Evolutionary conservation across 30 jellyfish, hydroid and myxozoan genomes (phyloP), one percentile per base, ranked within the genome.

Genomic region (Chrysaora quinquecirrha): DNA sequence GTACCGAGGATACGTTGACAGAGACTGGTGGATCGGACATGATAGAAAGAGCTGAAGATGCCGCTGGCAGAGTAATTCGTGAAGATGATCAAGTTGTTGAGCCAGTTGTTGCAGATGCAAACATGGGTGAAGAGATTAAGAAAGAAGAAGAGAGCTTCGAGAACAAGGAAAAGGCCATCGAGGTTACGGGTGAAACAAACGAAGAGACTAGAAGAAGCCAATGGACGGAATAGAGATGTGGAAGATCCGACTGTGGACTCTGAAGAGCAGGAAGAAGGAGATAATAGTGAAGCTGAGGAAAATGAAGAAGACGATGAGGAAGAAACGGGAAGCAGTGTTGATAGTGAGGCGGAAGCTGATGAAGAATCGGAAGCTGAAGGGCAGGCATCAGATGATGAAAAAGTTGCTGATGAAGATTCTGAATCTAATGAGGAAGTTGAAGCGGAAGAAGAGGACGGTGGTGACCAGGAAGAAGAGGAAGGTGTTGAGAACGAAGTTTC

Each of bases 371-470:
- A 35, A 16, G 35, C 11, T 35, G 29, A 19, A 29, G 48, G n/a
- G 1, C 48, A 22, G 34, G 31, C 20, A n/a, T 33, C 65, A 22
- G 67, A 33, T n/a, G 63, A 34, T 18, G 67, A 19, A 3, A 30
- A 30, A 67, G 72, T 1, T 0, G 79, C 29, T 35, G 63, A 20
- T 11, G 73, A 23, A 12, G 28, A 7, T n/a, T 32, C 20, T 2
- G 22, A 10, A 16, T 27, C 74, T n/a, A n/a, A n/a, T n/a, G n/a
- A n/a, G n/a, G n/a, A n/a, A n/a, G n/a, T n/a, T n/a, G n/a, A n/a
- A n/a, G n/a, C n/a, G n/a, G n/a, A n/a, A n/a, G 69, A 34, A 22
- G 74, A 43, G 56, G 85, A 7, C 25, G 73, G 19, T 24, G n/a
- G 32, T 18, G 69, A 43, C 11, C 32, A 71, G 69, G 60, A n/a